Percentiles rank a stretch among this genome's conserved stretches.
Evolutionary conservation across 2,888 invertebrate genomes (phyloP).

Genomic region (Spodoptera picta): DNA sequence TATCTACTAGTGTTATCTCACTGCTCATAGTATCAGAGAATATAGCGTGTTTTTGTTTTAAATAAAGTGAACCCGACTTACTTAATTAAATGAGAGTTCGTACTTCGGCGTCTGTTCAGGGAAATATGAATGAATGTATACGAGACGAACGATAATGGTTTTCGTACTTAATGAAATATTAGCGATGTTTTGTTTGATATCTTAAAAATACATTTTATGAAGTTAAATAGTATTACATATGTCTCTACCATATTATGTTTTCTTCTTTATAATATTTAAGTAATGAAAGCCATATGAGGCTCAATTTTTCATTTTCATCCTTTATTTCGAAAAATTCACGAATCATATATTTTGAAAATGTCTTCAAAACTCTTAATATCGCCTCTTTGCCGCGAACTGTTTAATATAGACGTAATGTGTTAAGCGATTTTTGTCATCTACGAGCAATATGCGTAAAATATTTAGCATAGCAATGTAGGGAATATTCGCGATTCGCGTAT

Average conservation of each 20-base stretch:
- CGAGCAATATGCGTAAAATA: conserved; percentile 32
- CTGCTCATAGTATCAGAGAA: too few relatives aligned
- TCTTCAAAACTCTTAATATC: conserved; percentile 13
- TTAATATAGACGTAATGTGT: conserved; percentile 25
- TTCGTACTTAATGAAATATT: conserved; percentile 4
- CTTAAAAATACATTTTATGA: neutral
- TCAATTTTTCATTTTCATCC: too few relatives aligned
- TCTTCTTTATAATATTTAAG: neutral
- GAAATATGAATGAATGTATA: conserved; percentile 7
- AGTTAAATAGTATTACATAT: neutral
- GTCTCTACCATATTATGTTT: neutral
- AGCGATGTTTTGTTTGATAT: conserved; percentile 6
- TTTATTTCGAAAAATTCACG: too few relatives aligned
- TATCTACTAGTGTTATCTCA: conserved; percentile 4
- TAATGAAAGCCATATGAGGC: too few relatives aligned
- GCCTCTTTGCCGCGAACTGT: conserved; percentile 1
- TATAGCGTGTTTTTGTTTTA: conserved; percentile 17
- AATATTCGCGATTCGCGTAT: conserved; percentile 55
- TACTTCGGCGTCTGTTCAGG: conserved; percentile 13
- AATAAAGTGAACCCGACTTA: conserved; percentile 10
- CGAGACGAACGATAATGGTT: conserved; percentile 2
- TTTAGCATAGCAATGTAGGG: conserved; percentile 53
- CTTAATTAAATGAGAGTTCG: conserved; percentile 8
- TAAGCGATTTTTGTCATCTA: conserved; percentile 4
- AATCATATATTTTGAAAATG: conserved; percentile 1